phyloP scores from a whole-genome alignment of 2,113 vertebrate genomes.

The Rhodinocichla rosea region DNA sequence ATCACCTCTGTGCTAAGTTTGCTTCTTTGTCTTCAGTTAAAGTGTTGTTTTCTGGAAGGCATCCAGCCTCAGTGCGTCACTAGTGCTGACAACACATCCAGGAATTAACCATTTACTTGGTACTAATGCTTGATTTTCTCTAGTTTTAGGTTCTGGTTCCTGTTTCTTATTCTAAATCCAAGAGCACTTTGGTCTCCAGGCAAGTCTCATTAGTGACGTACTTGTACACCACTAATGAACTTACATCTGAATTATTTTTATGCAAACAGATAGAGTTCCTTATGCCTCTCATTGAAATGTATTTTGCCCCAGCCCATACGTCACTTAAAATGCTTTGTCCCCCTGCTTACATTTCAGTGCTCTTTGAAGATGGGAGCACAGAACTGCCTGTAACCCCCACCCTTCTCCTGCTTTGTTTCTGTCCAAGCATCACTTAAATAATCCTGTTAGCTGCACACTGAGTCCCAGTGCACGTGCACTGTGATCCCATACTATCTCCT shows the following conservation, averaged over 20 bases:
- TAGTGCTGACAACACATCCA: not conserved
- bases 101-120: slow-evolving; percentile 36
- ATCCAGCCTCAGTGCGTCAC: slow-evolving; percentile 49
- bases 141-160: not conserved
- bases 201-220: not conserved
- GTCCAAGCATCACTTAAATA: not conserved
- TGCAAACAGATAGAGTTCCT: not conserved
- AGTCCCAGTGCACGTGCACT: fast-evolving
- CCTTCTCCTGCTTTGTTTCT: not conserved
- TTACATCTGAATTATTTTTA: not conserved
- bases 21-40: slow-evolving; percentile 39
- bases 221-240: fast-evolving
- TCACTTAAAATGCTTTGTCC: not conserved
- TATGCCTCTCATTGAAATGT: not conserved
- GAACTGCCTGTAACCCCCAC: not conserved
- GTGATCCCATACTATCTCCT: not conserved
- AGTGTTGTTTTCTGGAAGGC: slow-evolving; percentile 43
- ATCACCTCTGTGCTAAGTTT: slow-evolving; percentile 42
- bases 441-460: not conserved
- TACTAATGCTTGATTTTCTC: not conserved
- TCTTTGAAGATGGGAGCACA: not conserved
- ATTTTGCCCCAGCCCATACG: not conserved
- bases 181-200: not conserved
- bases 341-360: not conserved
- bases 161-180: not conserved